Percentiles rank a stretch among this genome's conserved stretches.
phyloP scores from a whole-genome alignment of 1,140 invertebrate genomes.

The Lerema accius region DNA sequence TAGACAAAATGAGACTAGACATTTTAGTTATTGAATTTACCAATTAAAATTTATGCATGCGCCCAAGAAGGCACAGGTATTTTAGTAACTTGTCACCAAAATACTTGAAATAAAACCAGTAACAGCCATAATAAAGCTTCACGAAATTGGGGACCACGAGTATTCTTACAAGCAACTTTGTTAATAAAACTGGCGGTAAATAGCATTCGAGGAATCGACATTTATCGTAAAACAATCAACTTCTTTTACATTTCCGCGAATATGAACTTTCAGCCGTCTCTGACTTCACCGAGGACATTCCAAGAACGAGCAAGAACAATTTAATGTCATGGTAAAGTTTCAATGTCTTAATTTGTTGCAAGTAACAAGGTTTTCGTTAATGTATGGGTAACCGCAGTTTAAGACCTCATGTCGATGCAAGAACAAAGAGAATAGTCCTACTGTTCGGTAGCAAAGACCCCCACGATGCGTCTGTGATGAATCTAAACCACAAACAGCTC shows the following conservation, averaged over 20 bases:
- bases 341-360: slow-evolving; percentile 33
- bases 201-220: slow-evolving; percentile 9
- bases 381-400: slow-evolving; percentile 59
- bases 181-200: slow-evolving; percentile 6
- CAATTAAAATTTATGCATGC: too few species aligned
- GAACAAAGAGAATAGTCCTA: slow-evolving; percentile 61
- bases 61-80: slow-evolving; percentile 7
- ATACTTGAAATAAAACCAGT: slow-evolving; percentile 19
- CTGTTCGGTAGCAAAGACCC: slow-evolving; percentile 70
- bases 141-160: slow-evolving; percentile 1
- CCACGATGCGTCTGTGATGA: slow-evolving; percentile 54
- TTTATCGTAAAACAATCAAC: slow-evolving; percentile 24
- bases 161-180: slow-evolving; percentile 12
- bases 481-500: slow-evolving; percentile 76
- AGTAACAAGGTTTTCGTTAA: slow-evolving; percentile 37
- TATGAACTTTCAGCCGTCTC: slow-evolving; percentile 9
- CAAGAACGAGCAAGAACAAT: slow-evolving; percentile 32
- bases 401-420: slow-evolving; percentile 62
- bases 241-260: slow-evolving; percentile 22
- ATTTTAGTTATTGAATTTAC: too few species aligned
- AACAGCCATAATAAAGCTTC: slow-evolving; percentile 9
- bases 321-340: slow-evolving; percentile 38
- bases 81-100: slow-evolving; percentile 30
- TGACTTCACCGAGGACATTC: slow-evolving; percentile 23
- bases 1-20: too few species aligned